Evolutionary conservation across 2,888 invertebrate genomes (phyloP).

Genomic region (Pterostichus niger): DNA sequence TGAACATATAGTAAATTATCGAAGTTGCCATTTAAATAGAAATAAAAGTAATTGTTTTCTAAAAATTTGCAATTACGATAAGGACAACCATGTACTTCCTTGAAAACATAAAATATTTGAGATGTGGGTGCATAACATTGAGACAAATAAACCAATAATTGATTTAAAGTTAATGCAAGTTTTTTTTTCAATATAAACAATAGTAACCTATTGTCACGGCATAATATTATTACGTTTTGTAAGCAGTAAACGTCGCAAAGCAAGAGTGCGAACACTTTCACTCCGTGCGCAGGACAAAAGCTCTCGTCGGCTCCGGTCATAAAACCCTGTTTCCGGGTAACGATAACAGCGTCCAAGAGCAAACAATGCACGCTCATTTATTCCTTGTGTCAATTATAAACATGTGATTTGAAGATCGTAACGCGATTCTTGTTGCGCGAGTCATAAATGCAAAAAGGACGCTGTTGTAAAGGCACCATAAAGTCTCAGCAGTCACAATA

Average conservation of each 20-base stretch:
- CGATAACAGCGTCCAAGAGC: conserved; percentile 35
- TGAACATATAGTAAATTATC: no score
- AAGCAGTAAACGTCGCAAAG: neutral
- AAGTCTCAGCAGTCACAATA: conserved; percentile 41
- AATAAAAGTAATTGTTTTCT: no score
- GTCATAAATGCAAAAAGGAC: conserved; percentile 45
- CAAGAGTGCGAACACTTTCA: conserved; percentile 30
- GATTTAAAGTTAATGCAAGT: neutral
- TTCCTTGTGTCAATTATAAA: conserved; percentile 42
- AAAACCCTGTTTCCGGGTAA: conserved; percentile 41
- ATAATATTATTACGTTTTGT: neutral
- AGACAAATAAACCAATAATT: neutral
- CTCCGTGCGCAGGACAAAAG: conserved; percentile 11
- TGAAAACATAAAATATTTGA: no score
- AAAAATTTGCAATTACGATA: no score
- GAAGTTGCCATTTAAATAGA: no score
- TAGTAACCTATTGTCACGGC: neutral
- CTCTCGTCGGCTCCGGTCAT: conserved; percentile 24
- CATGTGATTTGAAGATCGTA: conserved; percentile 40
- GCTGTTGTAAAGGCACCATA: conserved; percentile 37
- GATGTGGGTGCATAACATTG: neutral
- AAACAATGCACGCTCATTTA: conserved; percentile 41
- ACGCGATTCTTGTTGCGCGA: conserved; percentile 21
- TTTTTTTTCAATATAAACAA: conserved; percentile 1
- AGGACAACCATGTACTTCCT: no score